Evolutionary conservation across 2,888 invertebrate genomes (phyloP).

Genomic region (Eugnorisma glareosa): DNA sequence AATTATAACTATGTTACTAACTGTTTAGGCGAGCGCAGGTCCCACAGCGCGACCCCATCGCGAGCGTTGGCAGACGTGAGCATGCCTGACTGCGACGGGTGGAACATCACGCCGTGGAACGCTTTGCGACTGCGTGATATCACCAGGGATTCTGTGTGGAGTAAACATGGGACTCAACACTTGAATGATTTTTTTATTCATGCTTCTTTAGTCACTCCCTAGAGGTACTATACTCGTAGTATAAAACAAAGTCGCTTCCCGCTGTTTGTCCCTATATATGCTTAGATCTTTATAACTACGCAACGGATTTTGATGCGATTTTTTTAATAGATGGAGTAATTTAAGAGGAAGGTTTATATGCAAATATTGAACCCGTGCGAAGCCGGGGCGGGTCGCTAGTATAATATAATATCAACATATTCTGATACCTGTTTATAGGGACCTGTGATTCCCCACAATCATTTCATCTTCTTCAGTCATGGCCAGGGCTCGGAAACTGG

Average conservation of each 20-base stretch:
- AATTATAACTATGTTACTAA: slow-evolving; percentile 83
- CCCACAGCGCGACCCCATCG: slow-evolving; percentile 97
- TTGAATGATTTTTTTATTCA: background rate
- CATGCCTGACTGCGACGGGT: slow-evolving; percentile 95
- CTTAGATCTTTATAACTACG: too few relatives aligned
- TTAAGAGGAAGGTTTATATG: too few relatives aligned
- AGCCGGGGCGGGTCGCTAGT: too few relatives aligned
- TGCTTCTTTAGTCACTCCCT: background rate
- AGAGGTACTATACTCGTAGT: too few relatives aligned
- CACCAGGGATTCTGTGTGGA: slow-evolving; percentile 88
- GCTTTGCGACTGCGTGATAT: slow-evolving; percentile 90
- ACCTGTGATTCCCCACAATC: background rate
- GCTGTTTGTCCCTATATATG: too few relatives aligned
- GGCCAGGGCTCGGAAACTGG: too few relatives aligned
- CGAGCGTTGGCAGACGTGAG: slow-evolving; percentile 97
- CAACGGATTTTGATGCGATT: too few relatives aligned
- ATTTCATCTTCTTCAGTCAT: background rate
- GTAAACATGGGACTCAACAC: slow-evolving; percentile 16
- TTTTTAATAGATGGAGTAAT: too few relatives aligned
- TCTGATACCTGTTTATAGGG: background rate
- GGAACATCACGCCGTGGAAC: slow-evolving; percentile 99
- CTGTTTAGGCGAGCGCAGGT: slow-evolving; percentile 95
- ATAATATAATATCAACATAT: background rate
- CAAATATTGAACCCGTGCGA: too few relatives aligned
- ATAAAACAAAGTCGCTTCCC: too few relatives aligned